Evolutionary conservation across 2,888 invertebrate species (phyloP), one percentile per base, ranked within the genome.

Genomic region (Eupithecia vulgata): DNA sequence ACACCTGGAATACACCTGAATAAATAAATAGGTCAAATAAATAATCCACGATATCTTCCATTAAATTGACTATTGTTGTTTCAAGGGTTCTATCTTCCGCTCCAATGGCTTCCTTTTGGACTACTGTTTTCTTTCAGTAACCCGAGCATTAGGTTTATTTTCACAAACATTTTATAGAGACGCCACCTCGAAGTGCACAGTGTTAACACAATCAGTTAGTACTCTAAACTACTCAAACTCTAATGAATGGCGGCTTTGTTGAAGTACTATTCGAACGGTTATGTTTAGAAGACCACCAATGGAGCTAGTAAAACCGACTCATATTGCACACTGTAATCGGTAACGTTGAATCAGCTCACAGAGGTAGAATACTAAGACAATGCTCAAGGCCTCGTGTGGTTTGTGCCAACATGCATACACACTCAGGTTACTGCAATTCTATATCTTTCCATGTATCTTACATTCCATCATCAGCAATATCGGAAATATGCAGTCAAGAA

Each of bases 351-450:
- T 69, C 64, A 10, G 73, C 65, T 42, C 61, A 35, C 42, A 65
- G 17, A 34, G 17, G 25, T 42, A 66, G 57, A 71, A 65, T 67
- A 61, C 66, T 68, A 21, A 72, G 61, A 74, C 68, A 72, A 75
- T 71, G 78, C 78, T 74, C 82, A 85, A 83, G 84, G 84, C 74
- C 78, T 80, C 77, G 68, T 82, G 84, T 79, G 82, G 82, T 81
- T 79, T 78, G 75, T 78, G 73, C 74, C 80, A 35, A 64, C 35
- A 79, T 77, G 45, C 45, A 45, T 45, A 74, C 78, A 62, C 34
- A 45, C 62, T 76, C 75, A 59, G 48, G 71, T 80, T 78, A 78
- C 77, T 78, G 64, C 70, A 65, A 71, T 68, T 12, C 61, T 61
- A 61, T 34, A 37, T 40, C 40, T 7, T 37, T 65, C 15, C 34